phyloP scores from a whole-genome alignment of 2,888 invertebrate genomes.

The Drosophila tripunctata region DNA sequence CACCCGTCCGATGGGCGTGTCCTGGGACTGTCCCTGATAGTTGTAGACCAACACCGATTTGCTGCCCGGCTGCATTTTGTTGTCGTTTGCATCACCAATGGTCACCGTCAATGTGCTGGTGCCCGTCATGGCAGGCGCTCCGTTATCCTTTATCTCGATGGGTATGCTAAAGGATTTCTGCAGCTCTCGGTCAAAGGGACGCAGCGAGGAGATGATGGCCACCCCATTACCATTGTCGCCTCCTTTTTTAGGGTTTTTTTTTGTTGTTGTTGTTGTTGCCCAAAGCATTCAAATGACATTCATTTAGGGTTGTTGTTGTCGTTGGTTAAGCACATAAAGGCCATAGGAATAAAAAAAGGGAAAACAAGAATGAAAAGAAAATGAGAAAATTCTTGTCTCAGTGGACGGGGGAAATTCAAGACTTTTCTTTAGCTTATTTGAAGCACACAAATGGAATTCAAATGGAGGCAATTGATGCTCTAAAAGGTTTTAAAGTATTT shows the following conservation, averaged over 20 bases:
- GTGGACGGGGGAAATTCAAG: conserved; percentile 18
- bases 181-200: conserved; percentile 96
- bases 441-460: conserved; percentile 15
- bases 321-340: conserved; percentile 25
- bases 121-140: conserved; percentile 96
- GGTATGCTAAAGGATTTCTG: conserved; percentile 98
- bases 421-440: conserved; percentile 11
- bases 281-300: conserved; percentile 38
- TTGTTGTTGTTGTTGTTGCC: conserved; percentile 11
- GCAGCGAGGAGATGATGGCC: conserved; percentile 96
- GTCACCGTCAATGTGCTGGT: conserved; percentile 97
- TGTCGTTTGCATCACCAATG: conserved; percentile 98
- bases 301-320: conserved; percentile 23
- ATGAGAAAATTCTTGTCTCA: conserved; percentile 11
- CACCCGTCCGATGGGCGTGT: conserved; percentile 95
- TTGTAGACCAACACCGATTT: conserved; percentile 99
- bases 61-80: conserved; percentile 98
- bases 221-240: conserved; percentile 98
- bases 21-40: conserved; percentile 95
- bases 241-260: conserved; percentile 85
- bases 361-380: conserved; percentile 1
- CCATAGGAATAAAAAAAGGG: background rate
- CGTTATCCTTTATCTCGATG: conserved; percentile 98
- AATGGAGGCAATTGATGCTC: background rate
- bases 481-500: background rate